Evolutionary conservation across 2,113 vertebrate genomes (phyloP).

Genomic region (Scolopax mira): DNA sequence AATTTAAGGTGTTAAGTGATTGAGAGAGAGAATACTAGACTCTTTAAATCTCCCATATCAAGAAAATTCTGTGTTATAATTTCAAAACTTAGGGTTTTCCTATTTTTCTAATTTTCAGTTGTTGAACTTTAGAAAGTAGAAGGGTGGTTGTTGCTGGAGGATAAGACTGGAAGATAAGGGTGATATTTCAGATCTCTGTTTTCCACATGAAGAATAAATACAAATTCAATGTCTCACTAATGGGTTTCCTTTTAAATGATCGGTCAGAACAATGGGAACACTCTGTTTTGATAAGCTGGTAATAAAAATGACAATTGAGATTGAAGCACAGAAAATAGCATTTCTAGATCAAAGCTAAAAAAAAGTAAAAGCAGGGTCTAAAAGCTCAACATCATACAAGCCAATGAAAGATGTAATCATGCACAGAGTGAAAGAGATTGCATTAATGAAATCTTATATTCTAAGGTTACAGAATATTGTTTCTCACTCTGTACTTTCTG

Average conservation of each 20-base stretch:
- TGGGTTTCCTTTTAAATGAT: not conserved
- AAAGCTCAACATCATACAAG: not conserved
- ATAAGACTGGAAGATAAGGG: not conserved
- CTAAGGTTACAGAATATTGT: not conserved
- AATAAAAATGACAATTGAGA: slow-evolving; percentile 27
- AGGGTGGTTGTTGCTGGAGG: not conserved
- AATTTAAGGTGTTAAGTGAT: not conserved
- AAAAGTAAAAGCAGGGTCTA: not conserved
- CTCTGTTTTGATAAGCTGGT: not conserved
- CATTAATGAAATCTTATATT: not conserved
- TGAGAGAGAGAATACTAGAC: not conserved
- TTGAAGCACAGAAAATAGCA: not conserved
- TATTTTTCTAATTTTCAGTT: rapidly evolving
- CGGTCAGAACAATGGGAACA: not conserved
- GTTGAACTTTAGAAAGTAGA: not conserved
- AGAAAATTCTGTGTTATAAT: not conserved
- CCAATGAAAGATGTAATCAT: not conserved
- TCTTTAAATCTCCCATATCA: not conserved
- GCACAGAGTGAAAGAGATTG: not conserved
- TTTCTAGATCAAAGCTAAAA: not conserved
- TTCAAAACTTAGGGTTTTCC: not conserved
- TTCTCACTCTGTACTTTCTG: not conserved
- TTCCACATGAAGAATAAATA: not conserved
- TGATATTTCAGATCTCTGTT: not conserved
- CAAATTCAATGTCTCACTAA: not conserved